These are phyloP conservation scores for Bradypodion ventrale DNA, from an alignment of 2,797 vertebrate genomes.

Conservation along the genomic window DNA sequence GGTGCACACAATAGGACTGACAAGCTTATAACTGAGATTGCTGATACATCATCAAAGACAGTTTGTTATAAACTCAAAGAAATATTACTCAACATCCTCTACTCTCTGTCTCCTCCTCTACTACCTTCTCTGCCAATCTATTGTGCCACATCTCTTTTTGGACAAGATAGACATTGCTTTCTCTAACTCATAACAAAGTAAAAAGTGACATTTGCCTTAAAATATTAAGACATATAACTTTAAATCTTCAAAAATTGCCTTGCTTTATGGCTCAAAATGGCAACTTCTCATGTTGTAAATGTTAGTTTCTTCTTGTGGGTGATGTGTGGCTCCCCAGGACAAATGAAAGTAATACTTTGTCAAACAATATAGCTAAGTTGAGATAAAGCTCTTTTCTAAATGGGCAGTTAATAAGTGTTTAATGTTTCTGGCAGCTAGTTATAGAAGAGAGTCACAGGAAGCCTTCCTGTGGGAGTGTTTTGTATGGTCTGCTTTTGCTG, in stretches of 20 bases:
- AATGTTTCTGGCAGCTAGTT: conserved; percentile 1
- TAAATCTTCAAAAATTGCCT: background rate
- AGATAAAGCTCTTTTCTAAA: conserved; percentile 3
- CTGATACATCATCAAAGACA: conserved; percentile 3
- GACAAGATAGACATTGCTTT: background rate
- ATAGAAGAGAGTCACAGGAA: background rate
- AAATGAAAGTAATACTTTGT: conserved; percentile 18
- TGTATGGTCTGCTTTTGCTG: background rate
- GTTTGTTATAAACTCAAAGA: conserved; percentile 35
- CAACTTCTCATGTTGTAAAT: background rate
- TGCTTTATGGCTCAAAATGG: background rate
- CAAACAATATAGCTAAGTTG: background rate
- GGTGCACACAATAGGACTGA: background rate
- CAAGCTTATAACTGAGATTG: conserved; percentile 6
- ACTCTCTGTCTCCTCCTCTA: background rate
- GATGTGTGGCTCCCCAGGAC: background rate
- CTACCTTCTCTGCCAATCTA: background rate
- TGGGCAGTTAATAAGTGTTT: conserved; percentile 25
- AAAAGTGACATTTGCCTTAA: conserved; percentile 46
- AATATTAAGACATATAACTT: conserved; percentile 42
- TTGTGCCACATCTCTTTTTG: background rate
- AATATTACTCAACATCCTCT: rapidly evolving
- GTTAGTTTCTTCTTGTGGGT: background rate
- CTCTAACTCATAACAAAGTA: conserved; percentile 19
- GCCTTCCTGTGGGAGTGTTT: background rate